A percentile compares a stretch with the other conserved stretches of the same genome.
Evolutionary conservation across 2,888 invertebrate genomes (phyloP).

Genomic region (Crematogaster levior): DNA sequence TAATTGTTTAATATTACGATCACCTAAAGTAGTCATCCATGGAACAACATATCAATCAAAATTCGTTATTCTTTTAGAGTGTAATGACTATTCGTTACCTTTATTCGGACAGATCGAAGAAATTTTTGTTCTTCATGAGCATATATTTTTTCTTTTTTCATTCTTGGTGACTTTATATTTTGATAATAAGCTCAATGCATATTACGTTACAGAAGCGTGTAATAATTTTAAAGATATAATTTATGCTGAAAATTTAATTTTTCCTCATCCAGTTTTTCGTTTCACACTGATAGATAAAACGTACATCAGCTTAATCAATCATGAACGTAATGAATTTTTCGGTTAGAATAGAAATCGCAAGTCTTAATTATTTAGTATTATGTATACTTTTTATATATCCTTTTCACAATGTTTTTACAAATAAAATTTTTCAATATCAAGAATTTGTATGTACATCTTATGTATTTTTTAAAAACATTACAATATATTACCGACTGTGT

Average conservation of each 20-base stretch:
- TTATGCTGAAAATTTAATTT: not conserved
- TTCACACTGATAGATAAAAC: not conserved
- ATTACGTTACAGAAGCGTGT: not conserved
- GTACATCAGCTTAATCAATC: not conserved
- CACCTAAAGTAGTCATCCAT: not conserved
- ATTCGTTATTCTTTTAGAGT: not conserved
- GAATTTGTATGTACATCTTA: no score
- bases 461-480: no score
- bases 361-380: no score
- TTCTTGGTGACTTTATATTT: not conserved
- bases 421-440: no score
- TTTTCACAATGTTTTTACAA: no score
- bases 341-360: no score
- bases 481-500: no score
- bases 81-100: not conserved
- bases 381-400: no score
- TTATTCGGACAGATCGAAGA: not conserved
- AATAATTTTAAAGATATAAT: not conserved
- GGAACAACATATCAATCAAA: not conserved
- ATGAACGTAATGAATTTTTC: no score
- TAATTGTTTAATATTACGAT: not conserved
- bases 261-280: not conserved
- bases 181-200: not conserved
- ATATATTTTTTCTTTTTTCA: not conserved
- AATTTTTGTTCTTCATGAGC: not conserved